Percentiles rank a stretch among this genome's conserved stretches.
phyloP scores from a whole-genome alignment of 2,113 vertebrate genomes.

The Lepisosteus osseus region DNA sequence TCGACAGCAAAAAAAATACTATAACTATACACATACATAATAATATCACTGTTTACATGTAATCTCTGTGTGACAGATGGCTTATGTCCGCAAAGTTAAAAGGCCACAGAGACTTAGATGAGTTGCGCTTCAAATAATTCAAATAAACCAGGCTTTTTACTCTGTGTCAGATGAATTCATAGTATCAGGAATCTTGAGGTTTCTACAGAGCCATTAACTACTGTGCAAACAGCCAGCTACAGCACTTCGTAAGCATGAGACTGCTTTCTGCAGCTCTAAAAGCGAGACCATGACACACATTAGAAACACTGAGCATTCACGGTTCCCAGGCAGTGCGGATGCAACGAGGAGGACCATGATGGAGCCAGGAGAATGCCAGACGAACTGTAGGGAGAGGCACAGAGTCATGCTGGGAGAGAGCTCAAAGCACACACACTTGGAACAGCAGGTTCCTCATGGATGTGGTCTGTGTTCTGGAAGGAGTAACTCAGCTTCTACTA shows the following conservation, averaged over 20 bases:
- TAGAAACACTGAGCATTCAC: constrained; percentile 31
- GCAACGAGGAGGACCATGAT: constrained; percentile 12
- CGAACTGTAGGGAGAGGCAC: constrained; percentile 32
- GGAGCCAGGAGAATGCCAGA: constrained; percentile 29
- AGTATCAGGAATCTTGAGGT: too few relatives aligned
- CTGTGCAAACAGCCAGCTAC: constrained; percentile 73
- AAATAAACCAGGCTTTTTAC: too few relatives aligned
- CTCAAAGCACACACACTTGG: constrained; percentile 41
- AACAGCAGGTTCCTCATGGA: constrained; percentile 72
- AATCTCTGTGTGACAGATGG: too few relatives aligned
- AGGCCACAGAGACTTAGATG: too few relatives aligned
- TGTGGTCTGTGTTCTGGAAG: constrained; percentile 43
- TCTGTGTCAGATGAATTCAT: too few relatives aligned
- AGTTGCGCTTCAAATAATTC: too few relatives aligned
- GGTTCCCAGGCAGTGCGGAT: constrained; percentile 36
- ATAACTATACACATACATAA: too few relatives aligned
- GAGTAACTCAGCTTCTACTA: background rate
- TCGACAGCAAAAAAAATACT: too few relatives aligned
- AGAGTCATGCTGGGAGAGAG: constrained; percentile 61
- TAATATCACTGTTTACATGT: too few relatives aligned
- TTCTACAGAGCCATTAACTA: constrained; percentile 56
- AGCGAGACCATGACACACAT: constrained; percentile 45
- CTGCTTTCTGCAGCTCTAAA: constrained; percentile 44
- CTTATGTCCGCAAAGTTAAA: too few relatives aligned
- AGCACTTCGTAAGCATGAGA: constrained; percentile 65